These are phyloP conservation scores for Mellilla xanthometata DNA, from an alignment of 2,888 invertebrate genomes.

Conservation along the genomic window DNA sequence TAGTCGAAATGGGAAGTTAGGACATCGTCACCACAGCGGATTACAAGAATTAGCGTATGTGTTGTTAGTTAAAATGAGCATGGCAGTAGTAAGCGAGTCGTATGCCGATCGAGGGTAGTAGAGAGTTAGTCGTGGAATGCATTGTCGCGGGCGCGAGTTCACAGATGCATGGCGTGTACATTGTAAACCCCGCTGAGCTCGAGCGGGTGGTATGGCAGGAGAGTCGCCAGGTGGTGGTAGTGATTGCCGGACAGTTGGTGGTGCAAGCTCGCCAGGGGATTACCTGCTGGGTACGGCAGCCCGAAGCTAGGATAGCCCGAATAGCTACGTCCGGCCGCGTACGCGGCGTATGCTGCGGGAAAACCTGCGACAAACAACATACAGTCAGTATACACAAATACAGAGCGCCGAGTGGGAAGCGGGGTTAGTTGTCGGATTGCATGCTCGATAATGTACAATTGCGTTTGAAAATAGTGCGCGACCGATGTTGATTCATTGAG, in stretches of 20 bases:
- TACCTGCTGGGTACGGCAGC: constrained; percentile 99
- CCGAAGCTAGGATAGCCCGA: constrained; percentile 99
- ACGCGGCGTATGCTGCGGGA: constrained; percentile 97
- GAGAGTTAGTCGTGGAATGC: constrained; percentile 76
- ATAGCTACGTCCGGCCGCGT: constrained; percentile 97
- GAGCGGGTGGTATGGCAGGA: constrained; percentile 86
- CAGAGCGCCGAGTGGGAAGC: constrained; percentile 41
- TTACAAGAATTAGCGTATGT: constrained; percentile 65
- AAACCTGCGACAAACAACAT: constrained; percentile 87
- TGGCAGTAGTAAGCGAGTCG: constrained; percentile 56
- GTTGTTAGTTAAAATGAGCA: constrained; percentile 59
- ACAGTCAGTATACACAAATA: constrained; percentile 41
- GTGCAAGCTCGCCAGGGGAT: constrained; percentile 91
- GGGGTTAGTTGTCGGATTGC: constrained; percentile 54
- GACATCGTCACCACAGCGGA: constrained; percentile 67
- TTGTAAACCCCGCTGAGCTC: constrained; percentile 86
- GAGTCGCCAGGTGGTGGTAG: constrained; percentile 84
- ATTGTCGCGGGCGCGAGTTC: constrained; percentile 83
- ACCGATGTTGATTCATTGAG: constrained; percentile 44
- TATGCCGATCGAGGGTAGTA: constrained; percentile 53
- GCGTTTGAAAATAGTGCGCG: constrained; percentile 40
- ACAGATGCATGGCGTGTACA: constrained; percentile 91
- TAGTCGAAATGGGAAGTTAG: constrained; percentile 69
- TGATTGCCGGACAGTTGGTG: constrained; percentile 85
- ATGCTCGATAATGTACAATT: constrained; percentile 52